Percentiles rank a stretch among this genome's conserved stretches.
phyloP scores from a whole-genome alignment of 2,113 vertebrate species.

The Nyctibius bracteatus region DNA sequence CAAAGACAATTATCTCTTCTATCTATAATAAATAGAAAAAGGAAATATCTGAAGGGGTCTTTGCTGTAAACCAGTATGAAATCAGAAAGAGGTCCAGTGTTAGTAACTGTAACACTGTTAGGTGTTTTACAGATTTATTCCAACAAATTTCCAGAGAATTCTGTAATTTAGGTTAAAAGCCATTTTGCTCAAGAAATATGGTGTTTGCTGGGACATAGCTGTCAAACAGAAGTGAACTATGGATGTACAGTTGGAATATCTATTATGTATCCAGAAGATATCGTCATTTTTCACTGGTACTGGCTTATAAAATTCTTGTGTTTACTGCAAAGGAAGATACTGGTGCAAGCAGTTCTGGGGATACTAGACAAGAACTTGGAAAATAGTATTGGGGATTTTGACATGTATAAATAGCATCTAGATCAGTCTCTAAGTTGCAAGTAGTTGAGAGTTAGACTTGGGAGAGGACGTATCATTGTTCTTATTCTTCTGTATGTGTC shows the following conservation, averaged over 20 bases:
- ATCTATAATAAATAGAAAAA: not conserved
- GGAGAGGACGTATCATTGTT: not conserved
- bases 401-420: not conserved
- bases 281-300: not conserved
- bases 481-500: not conserved
- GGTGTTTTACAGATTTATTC: not conserved
- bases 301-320: not conserved
- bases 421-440: not conserved
- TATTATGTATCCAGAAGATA: not conserved
- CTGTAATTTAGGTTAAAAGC: not conserved
- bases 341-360: not conserved
- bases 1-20: not conserved
- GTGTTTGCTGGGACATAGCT: not conserved
- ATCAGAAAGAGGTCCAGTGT: not conserved
- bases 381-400: not conserved
- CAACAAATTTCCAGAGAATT: not conserved
- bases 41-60: not conserved
- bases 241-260: not conserved
- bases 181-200: not conserved
- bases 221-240: not conserved
- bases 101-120: not conserved
- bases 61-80: not conserved
- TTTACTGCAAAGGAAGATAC: not conserved
- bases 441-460: not conserved
- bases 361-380: not conserved